phyloP scores from a whole-genome alignment of 2,113 vertebrate species.

The Beaufortia kweichowensis region DNA sequence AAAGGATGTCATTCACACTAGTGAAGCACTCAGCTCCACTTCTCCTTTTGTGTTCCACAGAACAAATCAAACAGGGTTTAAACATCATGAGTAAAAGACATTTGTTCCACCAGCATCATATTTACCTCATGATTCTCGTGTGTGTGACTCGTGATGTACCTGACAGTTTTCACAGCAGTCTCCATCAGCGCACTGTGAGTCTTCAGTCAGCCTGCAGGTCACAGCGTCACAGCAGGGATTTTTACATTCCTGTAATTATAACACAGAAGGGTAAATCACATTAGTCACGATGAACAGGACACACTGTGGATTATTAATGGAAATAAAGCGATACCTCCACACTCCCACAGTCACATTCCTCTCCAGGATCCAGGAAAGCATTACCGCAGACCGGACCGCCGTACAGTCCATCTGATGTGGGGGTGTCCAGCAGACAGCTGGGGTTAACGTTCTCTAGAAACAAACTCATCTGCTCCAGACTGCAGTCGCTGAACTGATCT shows the following conservation, averaged over 20 bases:
- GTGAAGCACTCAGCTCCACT: no score
- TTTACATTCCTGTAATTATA: conserved; percentile 75
- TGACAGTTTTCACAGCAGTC: conserved; percentile 82
- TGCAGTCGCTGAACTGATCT: conserved; percentile 84
- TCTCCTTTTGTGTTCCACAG: no score
- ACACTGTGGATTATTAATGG: not conserved
- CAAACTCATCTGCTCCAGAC: conserved; percentile 72
- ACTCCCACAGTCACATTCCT: conserved; percentile 87
- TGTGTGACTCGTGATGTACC: no score
- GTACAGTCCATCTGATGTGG: conserved; percentile 61
- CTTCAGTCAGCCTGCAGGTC: conserved; percentile 77
- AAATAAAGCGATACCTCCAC: conserved; percentile 81
- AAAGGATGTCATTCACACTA: no score
- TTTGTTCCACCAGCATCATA: no score
- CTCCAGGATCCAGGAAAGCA: conserved; percentile 81
- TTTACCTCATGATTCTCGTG: no score
- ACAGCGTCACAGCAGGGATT: conserved; percentile 83
- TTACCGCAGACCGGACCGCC: conserved; percentile 81
- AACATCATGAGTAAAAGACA: no score
- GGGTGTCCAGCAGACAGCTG: conserved; percentile 75
- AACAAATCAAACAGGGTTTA: no score
- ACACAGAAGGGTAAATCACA: conserved; percentile 6
- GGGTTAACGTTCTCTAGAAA: conserved; percentile 75
- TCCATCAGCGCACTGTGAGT: conserved; percentile 78
- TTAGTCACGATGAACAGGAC: not conserved